Evolutionary conservation across 2,888 invertebrate species (phyloP), one percentile per base, ranked within the genome.

Genomic region (Neoaliturus tenellus): DNA sequence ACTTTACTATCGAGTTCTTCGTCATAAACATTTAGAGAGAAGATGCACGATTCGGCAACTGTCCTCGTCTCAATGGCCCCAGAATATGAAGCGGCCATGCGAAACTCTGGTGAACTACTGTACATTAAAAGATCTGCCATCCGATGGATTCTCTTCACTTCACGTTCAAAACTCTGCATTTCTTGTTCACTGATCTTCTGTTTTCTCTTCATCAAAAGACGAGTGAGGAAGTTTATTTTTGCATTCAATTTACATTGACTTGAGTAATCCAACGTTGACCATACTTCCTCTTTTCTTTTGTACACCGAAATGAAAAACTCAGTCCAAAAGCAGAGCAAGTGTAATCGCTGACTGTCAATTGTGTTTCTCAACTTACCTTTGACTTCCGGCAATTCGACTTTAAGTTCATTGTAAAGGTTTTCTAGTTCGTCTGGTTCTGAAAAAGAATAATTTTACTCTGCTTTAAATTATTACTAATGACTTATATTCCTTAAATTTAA

Each of bases 1-100:
- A 88, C 62, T 35, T 58, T 55, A 0, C 71, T 62, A 83, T 89
- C 87, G 0, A 80, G 69, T 3, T 81, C 39, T 31, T 83, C 51
- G 17, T 86, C 85, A 58, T 87, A 89, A 41, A 48, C 80, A 20
- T 71, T 73, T 20, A 83, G 62, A 6, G 87, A 84, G 86, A 85
- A 85, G 6, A 88, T 55, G 33, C 83, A 41, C 12, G 73, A 23
- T 35, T 82, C 25, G 33, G 86, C 85, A n/a, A 82, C 62, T 23
- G 62, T 51, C 41, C 82, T 41, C 0, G 55, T 33, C 1, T 31
- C 33, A n/a, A 67, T 81, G 8, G 85, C 75, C 28, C 55, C 69
- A 17, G 84, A 69, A 1, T 80, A 14, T 78, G 39, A 48, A 23
- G 28, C 8, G 23, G 25, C 51, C 51, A 48, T 48, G 48, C 28